These are phyloP conservation scores for Acholoe squamosa DNA, from an alignment of 2,888 invertebrate genomes.

Conservation along the genomic window DNA sequence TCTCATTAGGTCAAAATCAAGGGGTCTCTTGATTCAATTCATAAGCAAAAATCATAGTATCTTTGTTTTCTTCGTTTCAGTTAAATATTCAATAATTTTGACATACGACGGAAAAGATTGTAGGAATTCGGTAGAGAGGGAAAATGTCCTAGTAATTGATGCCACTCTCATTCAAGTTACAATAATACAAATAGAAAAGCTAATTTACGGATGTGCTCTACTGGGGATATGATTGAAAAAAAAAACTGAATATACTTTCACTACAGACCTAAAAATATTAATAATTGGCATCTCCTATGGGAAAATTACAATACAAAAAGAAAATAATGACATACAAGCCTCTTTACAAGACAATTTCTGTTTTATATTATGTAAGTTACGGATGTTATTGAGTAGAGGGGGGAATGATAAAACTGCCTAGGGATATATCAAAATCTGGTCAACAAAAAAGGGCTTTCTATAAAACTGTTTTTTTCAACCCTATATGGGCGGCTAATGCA, in stretches of 20 bases:
- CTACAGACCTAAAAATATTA: not conserved
- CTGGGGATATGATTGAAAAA: not conserved
- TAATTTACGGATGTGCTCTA: not conserved
- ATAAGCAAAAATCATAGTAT: too few relatives aligned
- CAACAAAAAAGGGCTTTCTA: not conserved
- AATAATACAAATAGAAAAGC: too few relatives aligned
- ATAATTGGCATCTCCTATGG: not conserved
- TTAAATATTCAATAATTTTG: too few relatives aligned
- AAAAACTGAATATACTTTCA: not conserved
- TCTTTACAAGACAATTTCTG: not conserved
- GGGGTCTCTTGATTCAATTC: too few relatives aligned
- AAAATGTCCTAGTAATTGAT: too few relatives aligned
- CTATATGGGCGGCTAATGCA: too few relatives aligned
- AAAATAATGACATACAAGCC: not conserved
- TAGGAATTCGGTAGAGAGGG: too few relatives aligned
- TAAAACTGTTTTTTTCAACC: too few relatives aligned
- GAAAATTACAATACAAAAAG: slow-evolving; percentile 23
- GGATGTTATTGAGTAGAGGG: not conserved
- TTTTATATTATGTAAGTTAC: not conserved
- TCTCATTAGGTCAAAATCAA: too few relatives aligned
- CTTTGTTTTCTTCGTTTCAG: too few relatives aligned
- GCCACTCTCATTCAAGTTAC: too few relatives aligned
- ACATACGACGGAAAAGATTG: too few relatives aligned
- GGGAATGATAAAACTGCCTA: not conserved
- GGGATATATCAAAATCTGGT: not conserved